These are phyloP conservation scores for Torymus texanus DNA, from an alignment of 2,888 invertebrate genomes.

Conservation along the genomic window DNA sequence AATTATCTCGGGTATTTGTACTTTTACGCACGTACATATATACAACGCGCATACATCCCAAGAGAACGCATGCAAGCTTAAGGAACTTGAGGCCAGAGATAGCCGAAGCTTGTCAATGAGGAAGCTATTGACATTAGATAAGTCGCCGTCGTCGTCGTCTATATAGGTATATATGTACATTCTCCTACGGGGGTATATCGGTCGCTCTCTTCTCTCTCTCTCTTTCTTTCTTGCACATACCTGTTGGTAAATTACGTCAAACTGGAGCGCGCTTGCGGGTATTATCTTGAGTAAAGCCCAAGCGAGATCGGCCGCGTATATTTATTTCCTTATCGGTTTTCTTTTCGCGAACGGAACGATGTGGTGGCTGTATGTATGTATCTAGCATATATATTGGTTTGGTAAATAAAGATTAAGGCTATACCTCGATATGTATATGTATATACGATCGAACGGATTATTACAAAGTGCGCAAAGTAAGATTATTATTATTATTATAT, in stretches of 20 bases:
- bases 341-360: too few species aligned
- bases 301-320: background rate
- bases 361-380: background rate
- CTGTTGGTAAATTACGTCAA: conserved; percentile 44
- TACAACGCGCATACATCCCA: too few species aligned
- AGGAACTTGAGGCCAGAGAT: conserved; percentile 22
- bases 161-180: too few species aligned
- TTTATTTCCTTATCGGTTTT: conserved; percentile 8
- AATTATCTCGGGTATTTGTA: conserved; percentile 56
- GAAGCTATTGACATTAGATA: conserved; percentile 66
- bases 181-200: too few species aligned
- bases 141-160: conserved; percentile 26
- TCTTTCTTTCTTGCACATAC: conserved; percentile 10
- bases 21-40: conserved; percentile 50
- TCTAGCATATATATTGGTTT: conserved; percentile 5
- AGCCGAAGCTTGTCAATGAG: conserved; percentile 60
- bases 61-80: too few species aligned
- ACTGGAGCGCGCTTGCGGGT: conserved; percentile 4
- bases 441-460: background rate
- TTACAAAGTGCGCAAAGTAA: background rate
- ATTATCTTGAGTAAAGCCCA: conserved; percentile 48
- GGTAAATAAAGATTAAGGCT: conserved; percentile 42
- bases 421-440: background rate
- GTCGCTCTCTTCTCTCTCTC: background rate
- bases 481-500: too few species aligned